phyloP scores from a whole-genome alignment of 2,888 invertebrate species.

The Aspidiotus rigidus region DNA sequence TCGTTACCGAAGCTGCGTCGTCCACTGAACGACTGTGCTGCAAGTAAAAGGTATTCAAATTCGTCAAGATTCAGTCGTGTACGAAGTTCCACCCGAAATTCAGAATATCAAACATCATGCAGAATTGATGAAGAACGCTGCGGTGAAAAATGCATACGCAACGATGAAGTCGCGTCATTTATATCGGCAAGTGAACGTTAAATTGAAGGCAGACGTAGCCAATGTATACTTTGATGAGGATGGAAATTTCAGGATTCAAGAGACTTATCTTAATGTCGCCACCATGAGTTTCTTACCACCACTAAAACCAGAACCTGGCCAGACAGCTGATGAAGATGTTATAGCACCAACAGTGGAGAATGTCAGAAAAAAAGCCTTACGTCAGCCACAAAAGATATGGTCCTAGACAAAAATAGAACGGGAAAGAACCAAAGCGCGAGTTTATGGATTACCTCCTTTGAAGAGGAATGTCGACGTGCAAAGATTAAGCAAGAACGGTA shows the following conservation, averaged over 20 bases:
- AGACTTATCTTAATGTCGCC: neutral
- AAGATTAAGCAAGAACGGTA: constrained; percentile 3
- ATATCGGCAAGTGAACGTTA: neutral
- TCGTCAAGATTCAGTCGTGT: neutral
- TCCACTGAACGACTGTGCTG: neutral
- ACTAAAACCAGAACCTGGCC: no score
- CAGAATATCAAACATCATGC: constrained; percentile 1
- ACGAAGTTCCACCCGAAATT: neutral
- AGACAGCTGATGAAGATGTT: neutral
- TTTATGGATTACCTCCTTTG: no score
- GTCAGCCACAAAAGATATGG: no score
- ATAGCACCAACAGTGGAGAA: neutral
- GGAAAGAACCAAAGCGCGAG: no score
- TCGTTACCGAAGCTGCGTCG: neutral
- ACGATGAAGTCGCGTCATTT: neutral
- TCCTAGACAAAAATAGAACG: no score
- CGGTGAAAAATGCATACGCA: neutral
- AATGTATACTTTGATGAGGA: constrained; percentile 1
- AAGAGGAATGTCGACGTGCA: constrained; percentile 3
- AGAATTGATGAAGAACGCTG: constrained; percentile 6
- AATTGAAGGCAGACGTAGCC: neutral
- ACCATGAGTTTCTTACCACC: neutral
- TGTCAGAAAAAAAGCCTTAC: neutral
- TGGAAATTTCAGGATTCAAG: neutral
- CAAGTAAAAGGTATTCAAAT: neutral